These are phyloP conservation scores for Tricholauxania praeusta DNA, from an alignment of 2,888 invertebrate genomes.

Conservation along the genomic window DNA sequence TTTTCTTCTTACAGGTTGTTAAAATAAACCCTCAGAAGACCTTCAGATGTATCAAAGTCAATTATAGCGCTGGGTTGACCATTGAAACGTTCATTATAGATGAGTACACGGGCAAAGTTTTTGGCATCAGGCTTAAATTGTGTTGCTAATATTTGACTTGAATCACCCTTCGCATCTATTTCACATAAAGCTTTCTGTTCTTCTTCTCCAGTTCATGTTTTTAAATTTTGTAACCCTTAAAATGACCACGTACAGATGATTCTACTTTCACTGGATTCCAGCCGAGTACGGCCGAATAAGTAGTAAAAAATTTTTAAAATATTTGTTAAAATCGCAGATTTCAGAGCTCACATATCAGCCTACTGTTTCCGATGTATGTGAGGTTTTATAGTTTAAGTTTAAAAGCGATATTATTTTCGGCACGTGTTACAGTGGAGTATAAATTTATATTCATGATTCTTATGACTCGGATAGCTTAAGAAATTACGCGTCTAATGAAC, in stretches of 20 bases:
- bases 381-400: too few relatives aligned
- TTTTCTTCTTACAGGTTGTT: too few relatives aligned
- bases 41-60: conserved; percentile 90
- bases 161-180: conserved; percentile 79
- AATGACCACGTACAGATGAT: conserved; percentile 89
- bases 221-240: conserved; percentile 97
- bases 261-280: conserved; percentile 89
- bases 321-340: too few relatives aligned
- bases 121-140: conserved; percentile 88
- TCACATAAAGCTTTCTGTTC: conserved; percentile 81
- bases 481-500: too few relatives aligned
- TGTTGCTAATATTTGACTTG: conserved; percentile 75
- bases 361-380: too few relatives aligned
- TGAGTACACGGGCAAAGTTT: conserved; percentile 90
- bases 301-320: too few relatives aligned
- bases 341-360: too few relatives aligned
- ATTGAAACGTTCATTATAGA: conserved; percentile 91
- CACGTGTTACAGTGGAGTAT: too few relatives aligned
- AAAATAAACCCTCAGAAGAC: too few relatives aligned
- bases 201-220: conserved; percentile 89
- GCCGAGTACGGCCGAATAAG: conserved; percentile 83
- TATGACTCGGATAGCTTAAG: too few relatives aligned
- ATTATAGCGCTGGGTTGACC: conserved; percentile 90
- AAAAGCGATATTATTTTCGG: too few relatives aligned
- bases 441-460: too few relatives aligned